Base-by-base conservation (phyloP, 1,140 invertebrate genomes). In the Drosophila bifasciata region DNA sequence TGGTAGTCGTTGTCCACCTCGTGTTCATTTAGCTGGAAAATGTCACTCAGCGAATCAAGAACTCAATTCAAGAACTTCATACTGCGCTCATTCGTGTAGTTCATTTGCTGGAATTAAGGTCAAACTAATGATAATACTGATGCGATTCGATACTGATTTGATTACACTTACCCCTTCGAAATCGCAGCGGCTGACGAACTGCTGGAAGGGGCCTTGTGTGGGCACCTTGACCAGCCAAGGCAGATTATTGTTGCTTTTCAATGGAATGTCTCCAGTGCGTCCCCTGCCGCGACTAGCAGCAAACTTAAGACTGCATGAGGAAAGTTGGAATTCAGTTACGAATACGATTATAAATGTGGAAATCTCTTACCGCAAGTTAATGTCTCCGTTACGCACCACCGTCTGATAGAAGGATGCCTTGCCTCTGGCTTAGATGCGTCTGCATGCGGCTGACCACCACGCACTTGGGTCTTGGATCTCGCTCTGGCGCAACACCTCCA, bases 371-470 rank as follows among this genome's bases (percentile, higher is more conserved):
- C 89, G 76, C 79, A 91, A 85, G n/a, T 55, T 74, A 3, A 90
- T 72, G 9, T 81, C 72, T 2, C 59, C 63, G 43, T 70, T 58
- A 0, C 72, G 71, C 28, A 41, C 21, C 3, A 91, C 81, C 0
- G 41, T 36, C 0, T 75, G 62, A 28, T 73, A 88, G 45, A 76
- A 88, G 2, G 81, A 85, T 2, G 60, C 51, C 11, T 63, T 60
- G 7, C 58, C 71, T 2, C 79, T 75, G 19, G 44, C 52, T 91
- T 5, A 95, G 77, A 5, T 92, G 68, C 3, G 92, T 66, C 43
- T 93, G 93, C 11, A 94, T 95, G 56, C 96, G 94, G 89, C 97
- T 97, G 36, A 95, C 95, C 5, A 97, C 92, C 1, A 96, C 92
- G 73, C 95, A 95, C 59, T 94, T 78, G 2, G 84, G 81, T 51